Conservation (phyloP, 2,113 vertebrate genomes). For the Apeltes quadracus region DNA sequence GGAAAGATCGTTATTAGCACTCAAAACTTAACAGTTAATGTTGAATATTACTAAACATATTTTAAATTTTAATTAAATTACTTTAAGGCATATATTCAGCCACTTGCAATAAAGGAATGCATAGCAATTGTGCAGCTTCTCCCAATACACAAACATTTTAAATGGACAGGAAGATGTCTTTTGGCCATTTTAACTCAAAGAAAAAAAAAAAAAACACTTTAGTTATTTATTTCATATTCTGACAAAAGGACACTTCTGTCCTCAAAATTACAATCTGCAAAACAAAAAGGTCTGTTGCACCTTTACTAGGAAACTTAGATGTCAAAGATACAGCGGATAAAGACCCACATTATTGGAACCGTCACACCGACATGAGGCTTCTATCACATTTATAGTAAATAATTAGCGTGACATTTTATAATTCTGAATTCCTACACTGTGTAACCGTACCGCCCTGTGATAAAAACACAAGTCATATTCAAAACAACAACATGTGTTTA, state of each 20-base stretch:
- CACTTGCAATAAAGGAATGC: slow-evolving; percentile 42
- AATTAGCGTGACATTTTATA: not conserved
- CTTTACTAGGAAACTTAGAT: not conserved
- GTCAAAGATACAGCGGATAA: slow-evolving; percentile 1
- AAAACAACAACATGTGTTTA: not conserved
- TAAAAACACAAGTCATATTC: not conserved
- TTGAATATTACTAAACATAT: slow-evolving; percentile 39
- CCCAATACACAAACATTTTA: slow-evolving; percentile 16
- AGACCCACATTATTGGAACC: not conserved
- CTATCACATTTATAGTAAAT: not conserved
- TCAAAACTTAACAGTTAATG: slow-evolving; percentile 35
- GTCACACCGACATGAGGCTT: not conserved
- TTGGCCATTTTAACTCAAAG: slow-evolving; percentile 11
- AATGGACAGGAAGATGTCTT: slow-evolving; percentile 2
- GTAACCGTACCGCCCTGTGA: not conserved
- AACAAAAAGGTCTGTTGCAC: not conserved
- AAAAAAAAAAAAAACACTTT: slow-evolving; percentile 19
- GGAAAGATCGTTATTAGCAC: slow-evolving; percentile 19
- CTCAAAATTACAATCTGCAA: not conserved
- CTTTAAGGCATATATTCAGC: slow-evolving; percentile 52
- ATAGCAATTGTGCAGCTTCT: slow-evolving; percentile 52
- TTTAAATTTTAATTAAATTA: slow-evolving; percentile 9
- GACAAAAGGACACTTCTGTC: not conserved
- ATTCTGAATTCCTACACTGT: not conserved
- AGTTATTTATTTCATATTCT: not conserved